These are phyloP conservation scores for Andrena camellia DNA, from an alignment of 2,888 invertebrate species.

Conservation along the genomic window DNA sequence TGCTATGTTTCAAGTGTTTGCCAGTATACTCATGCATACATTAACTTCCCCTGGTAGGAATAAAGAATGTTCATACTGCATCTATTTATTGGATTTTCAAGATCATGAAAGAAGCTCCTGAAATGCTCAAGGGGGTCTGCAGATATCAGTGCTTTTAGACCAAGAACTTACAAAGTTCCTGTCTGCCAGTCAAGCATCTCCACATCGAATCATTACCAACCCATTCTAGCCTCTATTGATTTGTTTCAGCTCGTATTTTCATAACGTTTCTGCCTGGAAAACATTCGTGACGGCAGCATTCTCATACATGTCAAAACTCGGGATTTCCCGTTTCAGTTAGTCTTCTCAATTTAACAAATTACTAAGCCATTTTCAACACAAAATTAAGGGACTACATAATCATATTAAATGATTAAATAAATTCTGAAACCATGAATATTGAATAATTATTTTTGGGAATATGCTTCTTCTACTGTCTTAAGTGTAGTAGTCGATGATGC, in stretches of 20 bases:
- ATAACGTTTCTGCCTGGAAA: not conserved
- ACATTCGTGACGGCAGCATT: not conserved
- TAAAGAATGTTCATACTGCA: constrained; percentile 70
- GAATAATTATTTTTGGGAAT: not conserved
- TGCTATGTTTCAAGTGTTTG: constrained; percentile 81
- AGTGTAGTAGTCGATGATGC: not conserved
- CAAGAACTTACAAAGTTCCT: constrained; percentile 16
- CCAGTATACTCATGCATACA: constrained; percentile 81
- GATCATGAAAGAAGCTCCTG: constrained; percentile 68
- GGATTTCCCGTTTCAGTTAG: not conserved
- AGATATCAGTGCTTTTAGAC: constrained; percentile 36
- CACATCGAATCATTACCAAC: not conserved
- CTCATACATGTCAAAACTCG: not conserved
- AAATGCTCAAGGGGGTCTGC: constrained; percentile 60
- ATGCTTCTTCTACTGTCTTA: not conserved
- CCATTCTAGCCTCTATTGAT: not conserved
- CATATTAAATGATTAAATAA: not conserved
- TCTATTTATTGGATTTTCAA: constrained; percentile 73
- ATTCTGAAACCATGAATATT: not conserved
- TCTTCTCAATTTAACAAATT: constrained; percentile 10
- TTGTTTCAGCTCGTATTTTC: not conserved
- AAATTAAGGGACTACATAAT: not conserved
- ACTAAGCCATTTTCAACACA: not conserved
- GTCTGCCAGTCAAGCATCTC: not conserved
- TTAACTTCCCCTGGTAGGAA: constrained; percentile 76